These are phyloP conservation scores for Chloebia gouldiae DNA, from an alignment of 2,113 vertebrate species.

Conservation along the genomic window DNA sequence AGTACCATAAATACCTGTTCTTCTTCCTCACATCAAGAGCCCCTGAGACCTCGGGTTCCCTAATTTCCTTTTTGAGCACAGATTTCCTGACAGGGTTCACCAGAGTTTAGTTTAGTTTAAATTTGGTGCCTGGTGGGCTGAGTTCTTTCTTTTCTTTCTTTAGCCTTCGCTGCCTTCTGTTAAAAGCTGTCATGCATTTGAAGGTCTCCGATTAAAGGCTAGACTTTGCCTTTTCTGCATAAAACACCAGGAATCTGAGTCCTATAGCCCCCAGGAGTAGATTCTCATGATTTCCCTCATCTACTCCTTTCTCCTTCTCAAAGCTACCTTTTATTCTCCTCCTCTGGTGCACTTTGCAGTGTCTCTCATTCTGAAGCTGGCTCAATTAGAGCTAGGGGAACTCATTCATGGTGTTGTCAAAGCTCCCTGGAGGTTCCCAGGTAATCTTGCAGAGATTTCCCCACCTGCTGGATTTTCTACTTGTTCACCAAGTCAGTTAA, in stretches of 20 bases:
- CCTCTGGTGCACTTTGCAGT: neutral
- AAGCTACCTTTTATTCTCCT: neutral
- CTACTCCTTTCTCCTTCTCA: neutral
- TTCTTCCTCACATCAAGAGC: neutral
- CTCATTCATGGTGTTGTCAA: neutral
- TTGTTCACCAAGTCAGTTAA: neutral
- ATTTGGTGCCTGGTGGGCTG: slow-evolving; percentile 1
- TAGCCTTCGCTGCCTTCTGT: neutral
- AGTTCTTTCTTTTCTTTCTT: slow-evolving; percentile 11
- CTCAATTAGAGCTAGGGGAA: neutral
- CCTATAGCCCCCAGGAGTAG: neutral
- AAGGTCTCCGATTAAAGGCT: neutral
- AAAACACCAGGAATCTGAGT: neutral
- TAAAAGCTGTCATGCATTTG: neutral
- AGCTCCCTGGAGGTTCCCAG: neutral
- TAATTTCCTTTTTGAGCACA: neutral
- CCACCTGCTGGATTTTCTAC: neutral
- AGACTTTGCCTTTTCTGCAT: neutral
- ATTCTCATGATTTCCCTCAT: neutral
- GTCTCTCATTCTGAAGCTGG: neutral
- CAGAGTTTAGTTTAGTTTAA: slow-evolving; percentile 33
- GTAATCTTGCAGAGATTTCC: neutral
- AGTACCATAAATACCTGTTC: neutral
- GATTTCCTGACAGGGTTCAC: neutral
- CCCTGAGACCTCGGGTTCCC: neutral